Evolutionary conservation across 2,797 vertebrate species (phyloP).

Genomic region (Malacoctenus gilli): DNA sequence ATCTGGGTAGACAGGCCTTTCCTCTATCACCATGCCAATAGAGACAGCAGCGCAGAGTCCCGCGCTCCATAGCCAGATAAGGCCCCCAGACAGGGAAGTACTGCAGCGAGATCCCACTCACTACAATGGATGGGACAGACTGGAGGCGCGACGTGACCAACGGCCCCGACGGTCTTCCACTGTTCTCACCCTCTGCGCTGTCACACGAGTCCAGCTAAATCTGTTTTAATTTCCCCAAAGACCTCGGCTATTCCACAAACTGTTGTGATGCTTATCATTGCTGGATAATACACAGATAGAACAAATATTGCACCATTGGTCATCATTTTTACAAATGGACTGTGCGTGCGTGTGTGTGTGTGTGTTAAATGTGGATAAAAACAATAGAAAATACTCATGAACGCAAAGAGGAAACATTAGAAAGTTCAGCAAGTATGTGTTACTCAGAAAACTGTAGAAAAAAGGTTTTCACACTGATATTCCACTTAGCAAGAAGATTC

Average conservation of each 20-base stretch:
- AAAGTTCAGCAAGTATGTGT: neutral
- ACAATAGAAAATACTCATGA: neutral
- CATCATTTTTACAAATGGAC: neutral
- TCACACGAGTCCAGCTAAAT: constrained; percentile 10
- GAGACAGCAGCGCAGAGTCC: constrained; percentile 62
- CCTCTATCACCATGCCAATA: constrained; percentile 74
- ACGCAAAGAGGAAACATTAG: too few species aligned
- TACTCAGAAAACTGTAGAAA: neutral
- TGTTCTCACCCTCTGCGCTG: neutral
- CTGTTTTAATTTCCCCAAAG: constrained; percentile 40
- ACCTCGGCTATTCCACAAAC: constrained; percentile 11
- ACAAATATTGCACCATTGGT: constrained; percentile 1
- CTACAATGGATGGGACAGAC: constrained; percentile 45
- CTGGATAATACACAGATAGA: constrained; percentile 12
- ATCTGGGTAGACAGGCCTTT: constrained; percentile 76
- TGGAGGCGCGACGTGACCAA: constrained; percentile 41
- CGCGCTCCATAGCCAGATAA: constrained; percentile 72
- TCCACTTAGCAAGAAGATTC: too few species aligned
- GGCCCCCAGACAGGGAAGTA: constrained; percentile 58
- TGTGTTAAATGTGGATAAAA: neutral
- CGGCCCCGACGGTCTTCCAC: constrained; percentile 17
- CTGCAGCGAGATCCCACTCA: constrained; percentile 55
- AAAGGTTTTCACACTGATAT: neutral
- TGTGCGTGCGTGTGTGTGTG: neutral
- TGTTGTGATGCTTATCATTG: constrained; percentile 21